Conservation (phyloP, 2,888 invertebrate species). For the Drosophila sordidula region DNA sequence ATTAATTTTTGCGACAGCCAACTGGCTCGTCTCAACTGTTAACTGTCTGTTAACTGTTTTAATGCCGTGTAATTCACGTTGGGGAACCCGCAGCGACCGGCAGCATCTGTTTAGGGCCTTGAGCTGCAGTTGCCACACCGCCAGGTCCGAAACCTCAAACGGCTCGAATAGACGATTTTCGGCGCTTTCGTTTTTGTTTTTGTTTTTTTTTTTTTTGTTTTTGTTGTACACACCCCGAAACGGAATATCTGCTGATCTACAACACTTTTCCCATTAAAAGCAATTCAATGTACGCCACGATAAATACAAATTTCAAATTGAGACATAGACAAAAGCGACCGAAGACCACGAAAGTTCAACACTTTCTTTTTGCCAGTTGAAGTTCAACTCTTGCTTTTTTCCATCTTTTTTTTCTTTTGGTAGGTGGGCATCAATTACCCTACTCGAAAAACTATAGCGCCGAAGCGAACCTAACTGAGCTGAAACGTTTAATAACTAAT, state of each 20-base stretch:
- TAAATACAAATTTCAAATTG: constrained; percentile 65
- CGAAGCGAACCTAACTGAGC: constrained; percentile 2
- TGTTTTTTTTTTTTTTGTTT: too few species aligned
- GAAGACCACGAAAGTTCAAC: constrained; percentile 59
- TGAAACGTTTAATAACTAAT: constrained; percentile 37
- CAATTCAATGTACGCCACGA: constrained; percentile 70
- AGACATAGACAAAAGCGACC: constrained; percentile 46
- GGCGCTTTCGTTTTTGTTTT: constrained; percentile 61
- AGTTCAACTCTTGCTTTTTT: constrained; percentile 47
- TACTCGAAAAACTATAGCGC: constrained; percentile 30
- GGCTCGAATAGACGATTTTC: constrained; percentile 50
- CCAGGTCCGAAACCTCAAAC: constrained; percentile 16
- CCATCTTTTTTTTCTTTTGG: constrained; percentile 9
- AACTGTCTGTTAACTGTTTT: constrained; percentile 53
- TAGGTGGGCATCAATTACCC: constrained; percentile 67
- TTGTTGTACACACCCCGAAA: constrained; percentile 27
- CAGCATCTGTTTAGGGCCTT: constrained; percentile 34
- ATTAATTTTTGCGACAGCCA: constrained; percentile 41
- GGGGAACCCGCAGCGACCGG: constrained; percentile 6
- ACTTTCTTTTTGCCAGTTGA: constrained; percentile 70
- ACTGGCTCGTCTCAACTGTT: constrained; percentile 2
- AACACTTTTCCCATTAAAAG: constrained; percentile 67
- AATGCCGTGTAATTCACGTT: constrained; percentile 9
- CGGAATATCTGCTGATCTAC: constrained; percentile 59
- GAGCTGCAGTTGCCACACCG: constrained; percentile 6